Evolutionary conservation across 2,888 invertebrate species (phyloP), one percentile per base, ranked within the genome.

Genomic region (Tetropium fuscum): DNA sequence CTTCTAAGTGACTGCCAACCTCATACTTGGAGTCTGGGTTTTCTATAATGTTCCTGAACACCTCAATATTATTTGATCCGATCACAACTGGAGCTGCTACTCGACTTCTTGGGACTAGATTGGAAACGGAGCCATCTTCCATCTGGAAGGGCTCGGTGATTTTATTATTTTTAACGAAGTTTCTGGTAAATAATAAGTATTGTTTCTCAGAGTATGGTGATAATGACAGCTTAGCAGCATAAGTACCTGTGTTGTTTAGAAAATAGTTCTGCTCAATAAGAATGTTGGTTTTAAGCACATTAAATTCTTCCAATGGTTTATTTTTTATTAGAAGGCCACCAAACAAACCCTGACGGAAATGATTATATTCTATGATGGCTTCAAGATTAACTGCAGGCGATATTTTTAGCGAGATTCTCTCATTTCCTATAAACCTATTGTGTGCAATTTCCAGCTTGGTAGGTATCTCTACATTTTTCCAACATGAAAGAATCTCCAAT

Each of bases 51-150:
- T 99, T 99, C 58, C 98, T 86, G 72, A 87, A 94, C 1, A 98
- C 87, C 38, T 90, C 87, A 0, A 97, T 90, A 78, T 98, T 98
- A 75, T 91, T 90, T 0, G 97, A 97, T 0, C 95, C 93, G 13
- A 98, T 86, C 0, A 97, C 95, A 27, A 98, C 87, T 0, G 95
- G 92, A 0, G 98, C 98, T 1, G 97, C 93, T 0, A 98, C 97
- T 68, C 94, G 86, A 62, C 94, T 95, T 71, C 99, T 87, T 0
- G 98, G 96, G 71, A 92, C 92, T 34, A 98, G 81, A 68, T 87
- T 86, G 0, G 88, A 87, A 11, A 86, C 83, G n/a, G 89, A 84
- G 2, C 88, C 87, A 45, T 84, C 83, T 10, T 87, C 79, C 0
- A 86, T 86, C 60, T 90, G 90, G 80, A 93, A 97, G 0, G 95